phyloP scores from a whole-genome alignment of 2,888 invertebrate species.

The Morpho helenor region DNA sequence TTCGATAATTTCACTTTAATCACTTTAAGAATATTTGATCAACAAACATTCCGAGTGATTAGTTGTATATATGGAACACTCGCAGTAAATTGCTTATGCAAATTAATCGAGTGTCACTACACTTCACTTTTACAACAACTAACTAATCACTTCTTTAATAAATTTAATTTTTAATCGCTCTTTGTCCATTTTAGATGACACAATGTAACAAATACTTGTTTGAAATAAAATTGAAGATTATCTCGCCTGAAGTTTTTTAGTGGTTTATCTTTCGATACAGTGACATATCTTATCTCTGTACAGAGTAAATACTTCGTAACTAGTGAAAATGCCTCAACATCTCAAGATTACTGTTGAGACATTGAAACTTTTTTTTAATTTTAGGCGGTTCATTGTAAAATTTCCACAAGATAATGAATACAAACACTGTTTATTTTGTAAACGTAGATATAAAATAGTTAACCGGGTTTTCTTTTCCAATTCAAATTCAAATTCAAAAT shows the following conservation, averaged over 20 bases:
- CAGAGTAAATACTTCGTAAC: neutral
- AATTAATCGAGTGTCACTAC: slow-evolving; percentile 46
- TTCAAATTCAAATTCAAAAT: no score
- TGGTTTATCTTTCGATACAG: slow-evolving; percentile 22
- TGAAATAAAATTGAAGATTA: slow-evolving; percentile 17
- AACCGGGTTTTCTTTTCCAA: no score
- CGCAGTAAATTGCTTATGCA: slow-evolving; percentile 46
- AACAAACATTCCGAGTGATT: slow-evolving; percentile 37
- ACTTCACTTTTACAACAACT: slow-evolving; percentile 6
- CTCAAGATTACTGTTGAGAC: neutral
- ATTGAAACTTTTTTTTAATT: neutral
- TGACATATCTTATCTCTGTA: slow-evolving; percentile 25
- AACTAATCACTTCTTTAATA: neutral
- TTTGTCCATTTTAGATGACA: slow-evolving; percentile 18
- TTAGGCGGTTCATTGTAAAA: neutral
- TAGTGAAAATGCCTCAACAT: neutral
- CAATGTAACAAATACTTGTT: slow-evolving; percentile 12
- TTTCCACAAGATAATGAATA: neutral
- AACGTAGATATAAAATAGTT: no score
- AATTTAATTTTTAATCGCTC: neutral
- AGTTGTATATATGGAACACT: slow-evolving; percentile 31
- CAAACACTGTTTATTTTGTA: no score
- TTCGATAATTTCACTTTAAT: slow-evolving; percentile 1
- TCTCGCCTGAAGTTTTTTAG: slow-evolving; percentile 17
- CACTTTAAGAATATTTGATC: slow-evolving; percentile 32